Evolutionary conservation across 2,888 invertebrate species (phyloP), one percentile per base, ranked within the genome.

Genomic region (Pogonocherus hispidulus): DNA sequence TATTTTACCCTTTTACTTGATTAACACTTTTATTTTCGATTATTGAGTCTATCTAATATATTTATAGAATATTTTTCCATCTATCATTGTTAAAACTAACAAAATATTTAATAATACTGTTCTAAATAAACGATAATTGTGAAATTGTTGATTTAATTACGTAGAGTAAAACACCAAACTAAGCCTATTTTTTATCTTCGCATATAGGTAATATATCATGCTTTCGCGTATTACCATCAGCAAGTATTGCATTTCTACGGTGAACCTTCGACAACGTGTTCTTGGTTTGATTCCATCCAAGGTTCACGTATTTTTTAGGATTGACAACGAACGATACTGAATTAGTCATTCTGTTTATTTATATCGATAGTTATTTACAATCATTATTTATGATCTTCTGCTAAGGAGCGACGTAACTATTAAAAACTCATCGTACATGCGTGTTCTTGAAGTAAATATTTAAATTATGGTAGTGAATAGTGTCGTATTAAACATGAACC

Each of bases 341-440:
- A 51, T 51, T 51, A 51, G 49, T 51, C 49, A 51, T 51, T 22
- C 23, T 51, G 49, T 51, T 51, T 51, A 51, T 51, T 51, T 51
- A 32, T 32, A 22, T 23, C 16, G 22, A 5, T 51, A 6, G n/a
- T 5, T 23, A 14, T 49, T 46, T 32, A 11, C 32, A 11, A 49
- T 22, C 11, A 49, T 11, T 8, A 46, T 23, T 14, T 23, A 51
- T 22, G 6, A n/a, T 51, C 14, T 3, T n/a, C n/a, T n/a, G n/a
- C 16, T 23, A 23, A 16, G 14, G 49, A 14, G 49, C 23, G 49
- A 51, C 49, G 46, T 46, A 46, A 16, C 18, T 6, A 46, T 18
- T 23, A 23, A 32, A 32, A 32, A 32, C 8, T 32, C 32, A 32
- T 9, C 32, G 32, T 11, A 11, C 8, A 32, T 32, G 32, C 11